Percentiles rank a stretch among this genome's conserved stretches.
phyloP scores from a whole-genome alignment of 2,797 vertebrate species.

The Neosilurus hyrtlii region DNA sequence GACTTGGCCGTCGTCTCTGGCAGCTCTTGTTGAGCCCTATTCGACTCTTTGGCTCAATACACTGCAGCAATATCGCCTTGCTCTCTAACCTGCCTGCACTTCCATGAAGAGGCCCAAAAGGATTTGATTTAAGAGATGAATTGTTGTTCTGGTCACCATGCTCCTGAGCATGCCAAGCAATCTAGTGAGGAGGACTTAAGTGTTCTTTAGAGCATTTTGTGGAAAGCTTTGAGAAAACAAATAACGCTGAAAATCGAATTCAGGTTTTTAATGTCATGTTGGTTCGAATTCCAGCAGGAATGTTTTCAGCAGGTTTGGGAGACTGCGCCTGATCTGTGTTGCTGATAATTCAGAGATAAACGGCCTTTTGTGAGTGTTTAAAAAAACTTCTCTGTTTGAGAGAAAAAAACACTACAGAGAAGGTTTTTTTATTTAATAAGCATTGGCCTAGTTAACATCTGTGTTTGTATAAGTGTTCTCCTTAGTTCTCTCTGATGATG shows the following conservation, averaged over 20 bases:
- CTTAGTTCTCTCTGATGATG: constrained; percentile 29
- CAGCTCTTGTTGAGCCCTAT: constrained; percentile 61
- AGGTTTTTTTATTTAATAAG: neutral
- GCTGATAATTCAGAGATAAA: constrained; percentile 7
- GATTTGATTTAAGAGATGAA: constrained; percentile 64
- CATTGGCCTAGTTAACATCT: constrained; percentile 17
- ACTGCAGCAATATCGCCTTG: constrained; percentile 61
- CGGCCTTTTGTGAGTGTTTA: constrained; percentile 3
- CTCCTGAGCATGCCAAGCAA: constrained; percentile 25
- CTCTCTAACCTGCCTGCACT: constrained; percentile 65
- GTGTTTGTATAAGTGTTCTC: constrained; percentile 26
- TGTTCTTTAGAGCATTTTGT: neutral
- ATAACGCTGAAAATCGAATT: neutral
- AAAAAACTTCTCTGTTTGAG: neutral
- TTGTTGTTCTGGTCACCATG: constrained; percentile 60
- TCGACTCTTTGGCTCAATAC: constrained; percentile 47
- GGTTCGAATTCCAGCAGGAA: neutral
- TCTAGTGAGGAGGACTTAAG: constrained; percentile 9
- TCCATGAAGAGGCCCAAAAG: constrained; percentile 64
- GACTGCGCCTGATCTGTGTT: neutral
- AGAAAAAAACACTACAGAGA: neutral
- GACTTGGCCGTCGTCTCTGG: constrained; percentile 66
- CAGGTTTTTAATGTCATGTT: neutral
- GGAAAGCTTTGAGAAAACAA: neutral
- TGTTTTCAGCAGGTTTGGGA: neutral